These are phyloP conservation scores for Mactra quadrangularis DNA, from an alignment of 1,140 invertebrate genomes.

Conservation along the genomic window DNA sequence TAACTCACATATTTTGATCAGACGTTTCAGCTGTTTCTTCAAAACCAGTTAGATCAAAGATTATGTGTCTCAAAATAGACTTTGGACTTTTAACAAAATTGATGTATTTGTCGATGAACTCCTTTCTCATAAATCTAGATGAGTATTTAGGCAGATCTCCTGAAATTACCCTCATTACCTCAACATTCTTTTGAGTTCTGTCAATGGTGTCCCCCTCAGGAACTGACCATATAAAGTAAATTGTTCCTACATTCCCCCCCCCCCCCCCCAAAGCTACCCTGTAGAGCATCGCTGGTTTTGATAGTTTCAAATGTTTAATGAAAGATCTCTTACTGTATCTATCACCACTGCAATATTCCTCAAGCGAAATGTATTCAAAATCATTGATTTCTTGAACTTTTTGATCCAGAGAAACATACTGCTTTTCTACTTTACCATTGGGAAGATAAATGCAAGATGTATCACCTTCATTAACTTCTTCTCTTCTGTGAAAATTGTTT, in stretches of 20 bases:
- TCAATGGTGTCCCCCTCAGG: not conserved
- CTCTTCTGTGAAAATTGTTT: not conserved
- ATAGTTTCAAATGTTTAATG: not conserved
- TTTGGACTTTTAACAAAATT: slow-evolving; percentile 12
- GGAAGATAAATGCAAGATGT: not conserved
- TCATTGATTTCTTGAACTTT: not conserved
- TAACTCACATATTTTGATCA: not conserved
- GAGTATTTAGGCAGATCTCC: slow-evolving; percentile 45
- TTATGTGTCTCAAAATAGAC: not conserved
- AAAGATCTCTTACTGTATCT: not conserved
- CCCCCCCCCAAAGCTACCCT: not conserved
- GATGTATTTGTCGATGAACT: slow-evolving; percentile 41
- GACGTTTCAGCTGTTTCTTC: not conserved
- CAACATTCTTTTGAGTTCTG: not conserved
- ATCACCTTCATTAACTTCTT: not conserved
- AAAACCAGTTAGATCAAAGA: not conserved
- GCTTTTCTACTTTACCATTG: not conserved
- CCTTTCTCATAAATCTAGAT: slow-evolving; percentile 44
- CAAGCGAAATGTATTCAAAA: slow-evolving; percentile 6
- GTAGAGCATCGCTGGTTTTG: slow-evolving; percentile 10
- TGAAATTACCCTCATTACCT: slow-evolving; percentile 13
- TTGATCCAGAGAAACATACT: not conserved
- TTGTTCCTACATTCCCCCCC: slow-evolving; percentile 7
- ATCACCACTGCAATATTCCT: not conserved
- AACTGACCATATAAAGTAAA: slow-evolving; percentile 14